phyloP scores from a whole-genome alignment of 2,113 vertebrate genomes.

The Nestor notabilis region DNA sequence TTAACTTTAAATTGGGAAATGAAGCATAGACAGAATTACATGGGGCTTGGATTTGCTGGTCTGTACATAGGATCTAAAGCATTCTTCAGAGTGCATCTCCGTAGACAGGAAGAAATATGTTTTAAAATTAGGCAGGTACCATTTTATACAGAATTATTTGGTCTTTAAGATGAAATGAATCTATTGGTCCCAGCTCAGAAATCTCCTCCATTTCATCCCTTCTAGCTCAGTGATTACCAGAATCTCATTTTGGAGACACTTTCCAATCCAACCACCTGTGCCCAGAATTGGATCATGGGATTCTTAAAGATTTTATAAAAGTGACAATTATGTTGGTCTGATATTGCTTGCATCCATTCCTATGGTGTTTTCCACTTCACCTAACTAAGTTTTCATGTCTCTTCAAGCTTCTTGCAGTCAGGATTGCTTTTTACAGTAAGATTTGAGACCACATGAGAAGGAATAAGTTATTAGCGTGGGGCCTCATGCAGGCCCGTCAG shows the following conservation, averaged over 20 bases:
- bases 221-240: not conserved
- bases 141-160: not conserved
- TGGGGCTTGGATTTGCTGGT: not conserved
- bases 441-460: not conserved
- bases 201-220: not conserved
- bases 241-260: not conserved
- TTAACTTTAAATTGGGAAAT: not conserved
- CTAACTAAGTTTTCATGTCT: not conserved
- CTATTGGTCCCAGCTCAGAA: slow-evolving; percentile 4
- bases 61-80: not conserved
- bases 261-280: slow-evolving; percentile 7
- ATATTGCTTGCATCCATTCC: not conserved
- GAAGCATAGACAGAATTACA: not conserved
- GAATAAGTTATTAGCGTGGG: not conserved
- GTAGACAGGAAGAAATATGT: not conserved
- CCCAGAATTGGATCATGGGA: not conserved
- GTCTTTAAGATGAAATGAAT: not conserved
- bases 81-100: not conserved
- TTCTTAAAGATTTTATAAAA: slow-evolving; percentile 38
- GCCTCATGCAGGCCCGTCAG: not conserved
- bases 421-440: slow-evolving; percentile 19
- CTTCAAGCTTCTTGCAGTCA: not conserved
- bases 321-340: not conserved
- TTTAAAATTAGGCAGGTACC: not conserved
- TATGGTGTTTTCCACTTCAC: not conserved